These are phyloP conservation scores for Sula dactylatra DNA, from an alignment of 2,113 vertebrate genomes.

Conservation along the genomic window DNA sequence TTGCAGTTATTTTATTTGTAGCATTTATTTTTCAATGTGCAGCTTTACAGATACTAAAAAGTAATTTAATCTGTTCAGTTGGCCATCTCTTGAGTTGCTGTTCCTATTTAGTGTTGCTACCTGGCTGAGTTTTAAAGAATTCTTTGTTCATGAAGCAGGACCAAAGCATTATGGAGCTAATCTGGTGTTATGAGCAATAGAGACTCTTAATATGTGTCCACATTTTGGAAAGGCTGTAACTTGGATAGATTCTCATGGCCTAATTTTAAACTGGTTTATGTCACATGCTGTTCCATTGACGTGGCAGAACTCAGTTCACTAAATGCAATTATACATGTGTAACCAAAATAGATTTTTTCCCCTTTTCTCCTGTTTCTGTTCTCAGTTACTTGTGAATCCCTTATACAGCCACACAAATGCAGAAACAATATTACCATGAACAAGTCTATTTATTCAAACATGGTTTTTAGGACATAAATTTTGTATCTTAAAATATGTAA, in stretches of 20 bases:
- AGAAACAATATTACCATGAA: background rate
- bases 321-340: background rate
- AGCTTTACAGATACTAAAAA: slow-evolving; percentile 11
- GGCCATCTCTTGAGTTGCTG: background rate
- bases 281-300: background rate
- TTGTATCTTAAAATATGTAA: background rate
- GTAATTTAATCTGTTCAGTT: background rate
- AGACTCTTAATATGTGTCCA: background rate
- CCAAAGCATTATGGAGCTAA: background rate
- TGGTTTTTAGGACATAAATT: background rate
- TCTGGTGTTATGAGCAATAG: background rate
- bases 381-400: background rate
- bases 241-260: background rate
- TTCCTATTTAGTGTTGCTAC: slow-evolving; percentile 4
- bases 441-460: background rate
- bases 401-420: background rate
- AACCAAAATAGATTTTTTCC: background rate
- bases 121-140: slow-evolving; percentile 32
- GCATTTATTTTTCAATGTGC: slow-evolving; percentile 1
- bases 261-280: slow-evolving; percentile 25
- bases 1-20: background rate
- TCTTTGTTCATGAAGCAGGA: slow-evolving; percentile 11
- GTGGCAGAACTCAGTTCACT: background rate
- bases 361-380: background rate
- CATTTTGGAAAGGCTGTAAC: background rate